Base-by-base conservation (phyloP, 2,888 invertebrate genomes). In the Magallana nippona region DNA sequence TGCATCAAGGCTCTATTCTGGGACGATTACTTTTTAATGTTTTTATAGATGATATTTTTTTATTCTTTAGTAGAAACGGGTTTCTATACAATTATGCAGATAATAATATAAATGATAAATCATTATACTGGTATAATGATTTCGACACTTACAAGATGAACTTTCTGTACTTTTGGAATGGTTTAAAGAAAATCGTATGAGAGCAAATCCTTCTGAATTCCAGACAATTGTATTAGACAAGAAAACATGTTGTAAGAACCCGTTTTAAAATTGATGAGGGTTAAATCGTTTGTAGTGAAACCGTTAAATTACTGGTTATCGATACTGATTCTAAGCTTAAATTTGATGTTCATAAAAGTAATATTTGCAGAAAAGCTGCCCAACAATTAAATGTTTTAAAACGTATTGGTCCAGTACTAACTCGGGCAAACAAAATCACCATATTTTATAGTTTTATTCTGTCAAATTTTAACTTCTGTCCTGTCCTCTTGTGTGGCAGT, bases 291-390 rank as follows among this genome's bases (percentile, higher is more conserved):
- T 79, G 84, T 83, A 78, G 84, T 22, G 82, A 17, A 63, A 13
- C 79, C 57, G 84, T 84, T 11, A 82, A 86, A 79, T 58, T 84
- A 15, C 22, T 83, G n/a, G 86, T 83, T 44, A 78, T 84, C 15
- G 81, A 84, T 55, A 44, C 11, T 79, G 79, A 55, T 79, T 55
- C 17, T 55, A 19, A 17, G 58, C 71, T 86, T 32, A 82, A 80
- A 71, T 86, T 84, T 84, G 60, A 84, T n/a, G 58, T 63, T 58
- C 82, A 84, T 82, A 57, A 84, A 84, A 17, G 57, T 32, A 80
- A 19, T 80, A 82, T 86, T 11, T 86, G 86, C 60, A 84, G 80
- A 78, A 86, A 83, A 79, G 86, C 82, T 8, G 79, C 83, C 19
- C 58, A 19, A 58, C 86, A 86, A 57, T 80, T 86, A n/a, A 81